Base-by-base conservation (phyloP, 2,888 invertebrate genomes). In the Arge pagana region DNA sequence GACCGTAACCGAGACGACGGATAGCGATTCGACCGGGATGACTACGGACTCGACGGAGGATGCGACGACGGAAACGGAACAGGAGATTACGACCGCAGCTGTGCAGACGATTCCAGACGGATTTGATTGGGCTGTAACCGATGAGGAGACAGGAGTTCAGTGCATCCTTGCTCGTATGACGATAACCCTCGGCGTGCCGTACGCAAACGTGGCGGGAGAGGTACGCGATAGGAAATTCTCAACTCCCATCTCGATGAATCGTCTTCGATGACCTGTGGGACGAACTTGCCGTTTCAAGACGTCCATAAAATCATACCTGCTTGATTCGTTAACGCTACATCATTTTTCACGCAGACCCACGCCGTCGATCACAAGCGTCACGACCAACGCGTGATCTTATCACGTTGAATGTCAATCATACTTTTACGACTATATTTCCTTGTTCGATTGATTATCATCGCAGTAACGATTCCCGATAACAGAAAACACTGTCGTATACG, bases 111-210 rank as follows among this genome's bases (percentile, higher is more conserved):
- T n/a, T 42, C 33, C 33, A 16, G 13, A 11, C 35, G 31, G 11
- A n/a, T 59, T 57, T 31, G 39, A 57, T 28, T 60, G 53, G 52
- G 26, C 54, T n/a, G 52, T 60, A 3, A 42, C 28, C n/a, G 35
- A 58, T 48, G 45, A 36, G 16, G 42, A 30, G 3, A 58, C 58
- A 1, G 53, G 52, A 8, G 40, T 55, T 23, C 50, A 53, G 2
- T 64, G 63, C 26, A 54, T 60, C 10, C 50, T 62, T n/a, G 52
- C 54, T 4, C 55, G 52, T 11, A 60, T 62, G 58, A 37, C 56
- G 3, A 56, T 64, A 7, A 53, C 45, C 19, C 28, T 64, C 51
- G 54, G 31, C 11, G 58, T 55, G 5, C 23, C 31, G n/a, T 63
- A 62, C 40, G 26, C 19, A 4, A 58, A 52, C 31, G 49, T 37